Conservation (phyloP, 2,888 invertebrate genomes). For the Dione vanillae region DNA sequence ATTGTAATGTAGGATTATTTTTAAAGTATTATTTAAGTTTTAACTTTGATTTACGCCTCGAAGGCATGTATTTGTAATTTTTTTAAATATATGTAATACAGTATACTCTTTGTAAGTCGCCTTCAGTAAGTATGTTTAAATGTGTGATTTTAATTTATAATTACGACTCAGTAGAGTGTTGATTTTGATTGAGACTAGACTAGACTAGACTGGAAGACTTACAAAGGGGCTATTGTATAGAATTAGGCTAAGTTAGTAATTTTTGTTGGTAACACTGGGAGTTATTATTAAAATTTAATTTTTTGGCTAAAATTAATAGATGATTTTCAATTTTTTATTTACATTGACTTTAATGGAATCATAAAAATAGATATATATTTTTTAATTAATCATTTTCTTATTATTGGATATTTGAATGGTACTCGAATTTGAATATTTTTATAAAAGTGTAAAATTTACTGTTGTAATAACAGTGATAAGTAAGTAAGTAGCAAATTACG, state of each 20-base stretch:
- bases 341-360: no score
- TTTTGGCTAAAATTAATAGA: no score
- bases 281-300: neutral
- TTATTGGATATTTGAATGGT: neutral
- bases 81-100: slow-evolving; percentile 4
- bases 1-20: slow-evolving; percentile 3
- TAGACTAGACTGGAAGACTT: no score
- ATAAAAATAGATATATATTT: no score
- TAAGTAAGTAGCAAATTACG: neutral
- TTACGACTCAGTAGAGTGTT: neutral
- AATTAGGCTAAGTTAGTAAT: neutral
- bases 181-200: no score
- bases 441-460: neutral
- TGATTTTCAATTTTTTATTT: no score
- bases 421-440: slow-evolving; percentile 16
- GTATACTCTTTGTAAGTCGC: neutral
- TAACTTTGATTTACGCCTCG: slow-evolving; percentile 14
- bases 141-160: neutral
- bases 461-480: neutral
- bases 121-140: neutral
- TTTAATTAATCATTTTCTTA: no score
- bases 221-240: no score
- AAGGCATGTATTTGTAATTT: slow-evolving; percentile 9
- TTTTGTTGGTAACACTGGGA: slow-evolving; percentile 2
- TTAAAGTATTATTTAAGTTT: slow-evolving; percentile 30